Percentiles rank a stretch among this genome's conserved stretches.
phyloP scores from a whole-genome alignment of 64 coral and sea anemone genomes.

The Porites australiensis region DNA sequence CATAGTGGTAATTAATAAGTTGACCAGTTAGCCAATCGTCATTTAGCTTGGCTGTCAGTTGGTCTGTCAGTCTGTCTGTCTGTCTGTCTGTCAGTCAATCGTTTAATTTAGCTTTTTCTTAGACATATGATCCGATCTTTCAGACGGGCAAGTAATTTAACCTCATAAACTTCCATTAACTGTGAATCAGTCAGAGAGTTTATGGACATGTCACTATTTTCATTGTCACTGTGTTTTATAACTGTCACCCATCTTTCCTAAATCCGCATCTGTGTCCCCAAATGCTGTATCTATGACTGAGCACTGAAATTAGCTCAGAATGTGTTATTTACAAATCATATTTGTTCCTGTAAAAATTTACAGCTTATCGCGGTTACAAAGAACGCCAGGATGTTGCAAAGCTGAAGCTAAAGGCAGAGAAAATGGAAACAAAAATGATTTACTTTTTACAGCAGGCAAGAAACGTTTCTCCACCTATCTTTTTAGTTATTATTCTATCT shows the following conservation, averaged over 20 bases:
- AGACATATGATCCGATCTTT: background rate
- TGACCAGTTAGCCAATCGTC: background rate
- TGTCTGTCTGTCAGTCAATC: background rate
- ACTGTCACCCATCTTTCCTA: background rate
- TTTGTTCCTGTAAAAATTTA: background rate
- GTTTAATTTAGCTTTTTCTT: background rate
- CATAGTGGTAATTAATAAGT: background rate
- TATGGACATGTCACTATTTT: background rate
- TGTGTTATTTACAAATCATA: no score
- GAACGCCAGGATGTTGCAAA: conserved; percentile 5
- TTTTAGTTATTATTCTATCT: no score
- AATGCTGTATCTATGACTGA: no score
- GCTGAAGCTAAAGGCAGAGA: conserved; percentile 3
- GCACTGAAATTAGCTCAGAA: no score
- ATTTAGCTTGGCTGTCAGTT: background rate
- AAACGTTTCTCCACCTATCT: background rate
- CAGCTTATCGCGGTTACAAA: conserved; percentile 26
- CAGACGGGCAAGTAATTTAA: background rate
- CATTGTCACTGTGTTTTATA: background rate
- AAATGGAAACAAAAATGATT: conserved; percentile 6
- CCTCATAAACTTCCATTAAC: no score
- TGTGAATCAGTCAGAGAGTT: background rate
- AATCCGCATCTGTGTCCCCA: background rate
- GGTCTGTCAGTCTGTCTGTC: background rate
- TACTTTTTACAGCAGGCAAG: conserved; percentile 43